Base-by-base conservation (phyloP, 2,113 vertebrate genomes). In the Corynorhinus townsendii region DNA sequence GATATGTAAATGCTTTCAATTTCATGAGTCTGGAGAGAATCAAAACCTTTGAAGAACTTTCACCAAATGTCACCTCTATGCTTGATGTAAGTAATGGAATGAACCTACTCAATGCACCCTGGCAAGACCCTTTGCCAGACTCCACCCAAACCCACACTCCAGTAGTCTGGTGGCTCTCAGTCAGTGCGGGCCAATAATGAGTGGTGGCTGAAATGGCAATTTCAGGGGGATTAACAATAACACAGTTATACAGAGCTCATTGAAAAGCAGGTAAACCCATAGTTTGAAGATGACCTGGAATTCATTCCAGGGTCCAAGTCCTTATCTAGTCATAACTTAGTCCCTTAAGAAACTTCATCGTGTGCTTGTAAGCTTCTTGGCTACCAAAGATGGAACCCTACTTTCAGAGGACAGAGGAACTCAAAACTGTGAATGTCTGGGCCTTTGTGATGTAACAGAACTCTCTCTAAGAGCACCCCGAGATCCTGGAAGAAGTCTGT, bases 11-110 rank as follows among this genome's bases (percentile, higher is more conserved):
- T 86, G 97, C 98, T n/a, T 98, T 97, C 96, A 97, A 98, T 93
- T 98, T 98, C 97, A 97, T 95, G 40, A 95, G 97, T 28, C 54
- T 97, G 14, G 97, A 98, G 91, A 80, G 82, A 93, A 96, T 98
- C 92, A 98, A 98, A 96, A 98, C 98, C 45, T 98, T 98, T 96
- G 98, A 98, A 94, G 98, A 98, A 76, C 97, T 98, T 94, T 97
- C 98, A 47, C 91, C 97, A n/a, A 97, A 97, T 56, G 38, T 97
- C 96, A 97, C n/a, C 0, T 95, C 95, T 72, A 64, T 96, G 68
- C 96, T 97, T 77, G 97, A 98, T 33, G 98, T 99, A 98, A 98
- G 98, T 98, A 91, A 22, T 30, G 38, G 54, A 5, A 43, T 62
- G 38, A 43, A 16, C 43, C 6, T 28, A 3, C 24, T 24, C 26